Evolutionary conservation across 2,888 invertebrate species (phyloP).

Genomic region (Crepidodera aurea): DNA sequence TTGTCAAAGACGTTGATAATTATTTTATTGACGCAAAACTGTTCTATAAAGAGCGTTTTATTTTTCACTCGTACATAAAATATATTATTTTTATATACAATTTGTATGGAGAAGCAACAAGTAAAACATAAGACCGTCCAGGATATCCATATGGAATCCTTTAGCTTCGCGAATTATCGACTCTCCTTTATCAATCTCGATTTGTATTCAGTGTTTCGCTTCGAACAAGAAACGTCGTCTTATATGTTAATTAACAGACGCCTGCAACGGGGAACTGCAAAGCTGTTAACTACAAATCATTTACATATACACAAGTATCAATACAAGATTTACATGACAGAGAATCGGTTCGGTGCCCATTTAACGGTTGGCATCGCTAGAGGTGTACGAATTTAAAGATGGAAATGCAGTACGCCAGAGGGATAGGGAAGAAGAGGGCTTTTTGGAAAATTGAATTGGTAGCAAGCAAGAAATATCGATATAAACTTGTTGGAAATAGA

Average conservation of each 20-base stretch:
- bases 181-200: conserved; percentile 9
- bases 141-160: background rate
- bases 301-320: conserved; percentile 24
- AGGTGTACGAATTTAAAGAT: no score
- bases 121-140: background rate
- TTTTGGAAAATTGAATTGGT: no score
- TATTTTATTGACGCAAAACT: no score
- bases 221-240: conserved; percentile 14
- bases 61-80: no score
- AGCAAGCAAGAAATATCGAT: no score
- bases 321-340: conserved; percentile 15
- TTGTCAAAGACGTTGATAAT: no score
- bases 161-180: conserved; percentile 3
- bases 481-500: no score
- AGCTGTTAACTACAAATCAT: conserved; percentile 17
- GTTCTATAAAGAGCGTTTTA: no score
- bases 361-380: no score
- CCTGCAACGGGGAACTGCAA: conserved; percentile 1
- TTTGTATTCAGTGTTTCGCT: conserved; percentile 10
- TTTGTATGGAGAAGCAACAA: background rate
- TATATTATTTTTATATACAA: no score
- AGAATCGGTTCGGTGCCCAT: background rate
- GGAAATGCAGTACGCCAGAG: no score
- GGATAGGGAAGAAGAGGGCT: no score
- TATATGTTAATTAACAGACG: conserved; percentile 24